Evolutionary conservation across 2,113 vertebrate genomes (phyloP).

Genomic region (Gulo gulo): DNA sequence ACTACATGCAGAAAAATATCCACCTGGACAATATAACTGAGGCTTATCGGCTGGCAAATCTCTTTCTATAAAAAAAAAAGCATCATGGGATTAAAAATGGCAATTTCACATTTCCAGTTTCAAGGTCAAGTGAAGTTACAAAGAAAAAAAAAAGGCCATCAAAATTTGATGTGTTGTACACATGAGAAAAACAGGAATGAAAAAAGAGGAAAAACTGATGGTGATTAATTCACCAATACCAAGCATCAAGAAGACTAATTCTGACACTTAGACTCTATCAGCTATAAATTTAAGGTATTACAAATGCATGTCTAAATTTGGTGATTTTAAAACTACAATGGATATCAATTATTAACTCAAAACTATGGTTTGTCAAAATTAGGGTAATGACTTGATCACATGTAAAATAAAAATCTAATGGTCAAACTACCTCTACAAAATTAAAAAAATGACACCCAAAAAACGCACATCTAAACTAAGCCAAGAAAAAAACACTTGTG

Average conservation of each 20-base stretch:
- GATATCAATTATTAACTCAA: constrained; percentile 39
- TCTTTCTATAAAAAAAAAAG: background rate
- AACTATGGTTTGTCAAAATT: constrained; percentile 76
- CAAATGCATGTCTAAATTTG: background rate
- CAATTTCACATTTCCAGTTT: constrained; percentile 8
- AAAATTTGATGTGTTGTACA: constrained; percentile 15
- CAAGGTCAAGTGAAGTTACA: background rate
- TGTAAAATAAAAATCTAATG: background rate
- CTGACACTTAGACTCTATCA: background rate
- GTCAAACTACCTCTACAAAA: constrained; percentile 16
- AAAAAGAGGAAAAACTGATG: background rate
- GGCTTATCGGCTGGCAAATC: background rate
- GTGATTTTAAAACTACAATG: constrained; percentile 34
- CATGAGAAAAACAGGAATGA: background rate
- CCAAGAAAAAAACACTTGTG: constrained; percentile 71
- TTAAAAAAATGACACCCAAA: constrained; percentile 55
- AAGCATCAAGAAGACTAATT: background rate
- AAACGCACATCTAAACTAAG: constrained; percentile 78
- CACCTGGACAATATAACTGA: background rate
- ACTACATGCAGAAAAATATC: background rate
- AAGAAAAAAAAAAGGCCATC: background rate
- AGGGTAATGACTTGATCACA: constrained; percentile 57
- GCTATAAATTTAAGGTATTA: constrained; percentile 19
- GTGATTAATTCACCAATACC: background rate
- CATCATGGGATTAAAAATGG: constrained; percentile 1